These are phyloP conservation scores for Procavia capensis DNA, from an alignment of 2,113 vertebrate genomes.

Conservation along the genomic window DNA sequence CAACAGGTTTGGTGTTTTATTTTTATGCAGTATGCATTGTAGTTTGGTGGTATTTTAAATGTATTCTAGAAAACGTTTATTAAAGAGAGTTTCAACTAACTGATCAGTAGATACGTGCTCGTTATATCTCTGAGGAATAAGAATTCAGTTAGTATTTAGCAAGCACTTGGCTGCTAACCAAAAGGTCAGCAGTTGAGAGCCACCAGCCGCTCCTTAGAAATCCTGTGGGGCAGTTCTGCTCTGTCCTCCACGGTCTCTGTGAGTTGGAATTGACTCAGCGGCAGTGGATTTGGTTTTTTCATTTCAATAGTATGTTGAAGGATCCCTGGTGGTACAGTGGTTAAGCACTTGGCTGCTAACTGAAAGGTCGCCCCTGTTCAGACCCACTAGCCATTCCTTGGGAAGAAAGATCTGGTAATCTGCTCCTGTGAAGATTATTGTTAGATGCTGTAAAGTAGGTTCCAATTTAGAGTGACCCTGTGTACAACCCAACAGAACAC, in stretches of 20 bases:
- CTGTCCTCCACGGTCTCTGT: too few species aligned
- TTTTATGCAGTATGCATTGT: not conserved
- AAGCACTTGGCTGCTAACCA: too few species aligned
- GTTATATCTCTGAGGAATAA: not conserved
- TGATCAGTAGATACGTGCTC: conserved; percentile 8
- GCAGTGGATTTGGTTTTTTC: too few species aligned
- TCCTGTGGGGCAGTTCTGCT: too few species aligned
- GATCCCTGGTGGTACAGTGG: not conserved
- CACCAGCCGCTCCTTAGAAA: too few species aligned
- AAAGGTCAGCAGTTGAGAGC: too few species aligned
- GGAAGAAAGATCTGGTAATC: not conserved
- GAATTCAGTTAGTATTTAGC: conserved; percentile 23
- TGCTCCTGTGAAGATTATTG: not conserved
- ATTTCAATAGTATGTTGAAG: too few species aligned
- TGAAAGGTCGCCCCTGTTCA: not conserved
- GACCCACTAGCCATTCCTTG: not conserved
- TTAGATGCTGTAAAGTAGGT: too few species aligned
- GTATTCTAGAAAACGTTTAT: not conserved
- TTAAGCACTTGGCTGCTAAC: not conserved
- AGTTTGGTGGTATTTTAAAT: conserved; percentile 29
- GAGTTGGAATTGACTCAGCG: too few species aligned
- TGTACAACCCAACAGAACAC: too few species aligned
- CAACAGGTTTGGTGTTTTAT: not conserved
- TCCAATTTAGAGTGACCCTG: too few species aligned
- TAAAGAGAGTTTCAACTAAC: conserved; percentile 1